A percentile compares a stretch with the other conserved stretches of the same genome.
Conservation (phyloP, 2,113 vertebrate genomes). For the Chloropsis hardwickii region DNA sequence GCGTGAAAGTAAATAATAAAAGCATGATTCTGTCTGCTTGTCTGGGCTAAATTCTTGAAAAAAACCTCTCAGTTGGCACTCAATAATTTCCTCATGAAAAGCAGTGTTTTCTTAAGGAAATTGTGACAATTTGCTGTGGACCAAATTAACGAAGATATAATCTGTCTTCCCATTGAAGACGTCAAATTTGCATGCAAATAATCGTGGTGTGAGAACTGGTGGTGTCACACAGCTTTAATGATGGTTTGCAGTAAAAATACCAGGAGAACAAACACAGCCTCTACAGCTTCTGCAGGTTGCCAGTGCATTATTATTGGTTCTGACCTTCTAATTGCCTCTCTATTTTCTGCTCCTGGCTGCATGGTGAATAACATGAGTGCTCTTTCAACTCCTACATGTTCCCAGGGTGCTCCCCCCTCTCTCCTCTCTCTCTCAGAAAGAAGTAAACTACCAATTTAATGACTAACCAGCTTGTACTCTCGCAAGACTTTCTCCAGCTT, state of each 20-base stretch:
- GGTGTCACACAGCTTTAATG: slow-evolving; percentile 2
- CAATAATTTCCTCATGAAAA: slow-evolving; percentile 26
- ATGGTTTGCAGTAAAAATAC: background rate
- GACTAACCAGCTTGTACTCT: slow-evolving; percentile 32
- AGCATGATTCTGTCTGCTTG: slow-evolving; percentile 19
- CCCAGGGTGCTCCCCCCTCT: background rate
- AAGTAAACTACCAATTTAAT: slow-evolving; percentile 59
- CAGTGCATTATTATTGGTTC: slow-evolving; percentile 28
- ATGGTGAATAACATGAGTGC: background rate
- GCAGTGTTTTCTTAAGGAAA: slow-evolving; percentile 34
- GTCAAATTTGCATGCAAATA: slow-evolving; percentile 7
- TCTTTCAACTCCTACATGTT: slow-evolving; percentile 40
- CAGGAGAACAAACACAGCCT: background rate
- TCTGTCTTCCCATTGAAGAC: background rate
- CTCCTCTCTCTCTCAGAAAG: background rate
- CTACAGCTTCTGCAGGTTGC: background rate
- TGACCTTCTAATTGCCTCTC: slow-evolving; percentile 67
- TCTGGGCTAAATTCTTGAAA: slow-evolving; percentile 10
- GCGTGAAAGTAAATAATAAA: slow-evolving; percentile 45
- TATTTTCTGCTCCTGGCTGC: slow-evolving; percentile 38
- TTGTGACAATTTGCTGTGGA: slow-evolving; percentile 5
- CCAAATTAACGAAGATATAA: slow-evolving; percentile 20
- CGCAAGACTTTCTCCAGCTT: background rate
- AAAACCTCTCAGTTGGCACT: background rate
- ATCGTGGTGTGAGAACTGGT: background rate